A percentile compares a stretch with the other conserved stretches of the same genome.
phyloP scores from a whole-genome alignment of 2,113 vertebrate species.

The Peucedramus taeniatus region DNA sequence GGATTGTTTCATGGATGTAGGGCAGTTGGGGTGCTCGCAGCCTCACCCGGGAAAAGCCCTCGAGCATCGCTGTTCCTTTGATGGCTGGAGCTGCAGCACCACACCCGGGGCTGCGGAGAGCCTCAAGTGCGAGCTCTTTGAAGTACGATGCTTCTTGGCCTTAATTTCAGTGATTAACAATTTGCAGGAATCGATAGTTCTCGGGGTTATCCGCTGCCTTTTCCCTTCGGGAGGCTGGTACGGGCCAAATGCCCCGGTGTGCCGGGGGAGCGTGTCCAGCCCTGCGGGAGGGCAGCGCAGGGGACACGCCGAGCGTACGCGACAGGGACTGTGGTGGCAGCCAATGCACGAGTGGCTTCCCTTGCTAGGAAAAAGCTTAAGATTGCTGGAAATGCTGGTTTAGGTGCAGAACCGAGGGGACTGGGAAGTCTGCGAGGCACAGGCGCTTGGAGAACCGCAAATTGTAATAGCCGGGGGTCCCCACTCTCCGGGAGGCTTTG shows the following conservation, averaged over 20 bases:
- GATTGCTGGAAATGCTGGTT: not conserved
- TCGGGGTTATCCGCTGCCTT: not conserved
- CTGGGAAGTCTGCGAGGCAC: not conserved
- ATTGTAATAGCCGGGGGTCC: not conserved
- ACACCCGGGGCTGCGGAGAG: not conserved
- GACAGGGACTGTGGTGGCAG: too few species aligned
- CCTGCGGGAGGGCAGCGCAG: not conserved
- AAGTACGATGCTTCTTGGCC: not conserved
- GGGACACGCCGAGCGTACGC: fast-evolving
- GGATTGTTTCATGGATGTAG: not conserved
- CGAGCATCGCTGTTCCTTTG: not conserved
- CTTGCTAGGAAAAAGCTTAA: not conserved
- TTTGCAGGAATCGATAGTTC: not conserved
- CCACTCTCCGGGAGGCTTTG: not conserved
- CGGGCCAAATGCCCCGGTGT: fast-evolving
- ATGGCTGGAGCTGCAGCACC: not conserved
- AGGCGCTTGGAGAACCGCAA: not conserved
- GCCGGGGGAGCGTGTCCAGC: not conserved
- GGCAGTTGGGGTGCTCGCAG: not conserved
- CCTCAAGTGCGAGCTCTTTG: not conserved
- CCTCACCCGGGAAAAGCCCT: not conserved
- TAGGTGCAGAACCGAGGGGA: not conserved
- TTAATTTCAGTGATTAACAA: fast-evolving
- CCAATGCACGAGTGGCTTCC: fast-evolving
- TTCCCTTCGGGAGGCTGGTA: not conserved